Conservation (phyloP, 2,113 vertebrate genomes). For the Myrmecobius fasciatus region DNA sequence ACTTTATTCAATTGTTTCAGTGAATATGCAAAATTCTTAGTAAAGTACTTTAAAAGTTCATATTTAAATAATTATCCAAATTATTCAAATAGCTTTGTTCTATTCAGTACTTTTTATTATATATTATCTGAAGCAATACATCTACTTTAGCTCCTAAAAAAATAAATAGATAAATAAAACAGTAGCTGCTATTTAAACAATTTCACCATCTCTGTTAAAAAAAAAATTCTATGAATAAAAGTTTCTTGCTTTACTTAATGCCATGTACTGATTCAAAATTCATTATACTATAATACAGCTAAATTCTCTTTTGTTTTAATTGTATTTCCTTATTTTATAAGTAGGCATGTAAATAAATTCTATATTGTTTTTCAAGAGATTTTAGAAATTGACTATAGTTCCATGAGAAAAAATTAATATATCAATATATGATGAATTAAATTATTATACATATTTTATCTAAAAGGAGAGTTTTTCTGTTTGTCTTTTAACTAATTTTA, state of each 20-base stretch:
- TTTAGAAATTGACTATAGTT: neutral
- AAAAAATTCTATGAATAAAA: conserved; percentile 12
- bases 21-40: neutral
- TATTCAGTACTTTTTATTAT: neutral
- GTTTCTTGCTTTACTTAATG: neutral
- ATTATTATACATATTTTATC: neutral
- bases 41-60: neutral
- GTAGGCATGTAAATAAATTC: conserved; percentile 21
- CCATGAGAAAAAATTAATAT: neutral
- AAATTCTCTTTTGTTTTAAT: conserved; percentile 28
- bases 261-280: neutral
- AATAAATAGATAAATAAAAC: neutral
- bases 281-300: neutral
- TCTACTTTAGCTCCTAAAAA: neutral
- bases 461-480: neutral
- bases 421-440: neutral
- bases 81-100: neutral
- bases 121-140: neutral
- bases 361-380: neutral
- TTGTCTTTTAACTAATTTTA: conserved; percentile 26
- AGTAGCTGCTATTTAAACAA: conserved; percentile 48
- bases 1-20: neutral
- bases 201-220: conserved; percentile 33
- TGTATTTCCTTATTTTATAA: conserved; percentile 44
- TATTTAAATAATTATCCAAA: neutral